phyloP scores from a whole-genome alignment of 2,888 invertebrate species.

The Xiphydria camelus region DNA sequence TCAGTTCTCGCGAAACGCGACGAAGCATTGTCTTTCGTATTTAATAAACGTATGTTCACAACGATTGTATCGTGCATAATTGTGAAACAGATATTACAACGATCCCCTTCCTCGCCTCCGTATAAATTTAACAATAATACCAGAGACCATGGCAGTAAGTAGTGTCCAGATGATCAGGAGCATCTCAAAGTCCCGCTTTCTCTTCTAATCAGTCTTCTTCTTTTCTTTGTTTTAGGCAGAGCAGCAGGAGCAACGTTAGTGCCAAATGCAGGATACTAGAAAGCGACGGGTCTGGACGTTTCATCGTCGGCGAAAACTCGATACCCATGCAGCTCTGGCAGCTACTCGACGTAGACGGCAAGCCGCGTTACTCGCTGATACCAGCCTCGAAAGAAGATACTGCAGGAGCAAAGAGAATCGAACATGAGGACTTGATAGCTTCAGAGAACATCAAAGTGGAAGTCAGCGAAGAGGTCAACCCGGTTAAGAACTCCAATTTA shows the following conservation, averaged over 20 bases:
- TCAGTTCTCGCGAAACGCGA: too few species aligned
- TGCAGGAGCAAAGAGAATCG: background rate
- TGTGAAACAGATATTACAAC: too few species aligned
- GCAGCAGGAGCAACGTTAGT: too few species aligned
- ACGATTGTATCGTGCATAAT: too few species aligned
- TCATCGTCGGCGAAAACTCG: conserved; percentile 23
- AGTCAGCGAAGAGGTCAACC: conserved; percentile 2
- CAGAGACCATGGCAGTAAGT: too few species aligned
- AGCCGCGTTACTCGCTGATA: conserved; percentile 20
- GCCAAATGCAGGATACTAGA: conserved; percentile 13
- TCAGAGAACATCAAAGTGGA: conserved; percentile 9
- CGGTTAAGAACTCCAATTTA: too few species aligned
- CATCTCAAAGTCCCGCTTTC: conserved; percentile 20
- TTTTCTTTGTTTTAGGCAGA: conserved; percentile 38
- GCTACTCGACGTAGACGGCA: conserved; percentile 16
- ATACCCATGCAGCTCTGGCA: conserved; percentile 28
- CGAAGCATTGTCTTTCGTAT: too few species aligned
- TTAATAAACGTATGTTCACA: too few species aligned
- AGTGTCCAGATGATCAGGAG: too few species aligned
- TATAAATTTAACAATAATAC: too few species aligned
- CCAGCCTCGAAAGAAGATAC: conserved; percentile 2
- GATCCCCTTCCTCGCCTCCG: too few species aligned
- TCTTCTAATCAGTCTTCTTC: background rate
- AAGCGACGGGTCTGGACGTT: conserved; percentile 21
- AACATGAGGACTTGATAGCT: background rate